Evolutionary conservation across 2,888 invertebrate genomes (phyloP).

Genomic region (Ophioninae sp.): DNA sequence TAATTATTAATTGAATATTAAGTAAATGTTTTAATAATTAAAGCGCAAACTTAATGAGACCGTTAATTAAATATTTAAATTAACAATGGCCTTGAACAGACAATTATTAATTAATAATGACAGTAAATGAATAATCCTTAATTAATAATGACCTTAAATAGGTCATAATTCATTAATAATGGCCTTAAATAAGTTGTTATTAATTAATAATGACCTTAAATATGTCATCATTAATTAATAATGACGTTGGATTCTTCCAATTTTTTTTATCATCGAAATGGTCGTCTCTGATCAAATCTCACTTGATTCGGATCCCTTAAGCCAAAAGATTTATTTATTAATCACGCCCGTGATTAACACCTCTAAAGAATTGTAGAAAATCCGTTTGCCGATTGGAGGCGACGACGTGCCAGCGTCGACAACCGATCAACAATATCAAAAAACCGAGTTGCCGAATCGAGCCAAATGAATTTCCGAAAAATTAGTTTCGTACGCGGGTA

Average conservation of each 20-base stretch:
- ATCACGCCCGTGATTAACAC: slow-evolving; percentile 32
- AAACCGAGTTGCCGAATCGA: slow-evolving; percentile 5
- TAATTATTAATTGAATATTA: no score
- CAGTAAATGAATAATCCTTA: no score
- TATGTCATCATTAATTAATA: no score
- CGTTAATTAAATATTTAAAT: no score
- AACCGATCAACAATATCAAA: not conserved
- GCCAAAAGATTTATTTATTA: slow-evolving; percentile 11
- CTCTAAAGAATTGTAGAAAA: slow-evolving; percentile 17
- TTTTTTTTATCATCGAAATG: not conserved
- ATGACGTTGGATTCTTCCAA: not conserved
- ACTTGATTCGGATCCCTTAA: not conserved
- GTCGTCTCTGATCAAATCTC: not conserved
- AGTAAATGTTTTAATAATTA: no score
- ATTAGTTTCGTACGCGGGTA: slow-evolving; percentile 10
- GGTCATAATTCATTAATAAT: no score
- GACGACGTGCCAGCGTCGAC: slow-evolving; percentile 8
- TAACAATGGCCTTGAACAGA: no score
- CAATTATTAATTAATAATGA: no score
- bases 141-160: no score
- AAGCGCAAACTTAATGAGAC: no score
- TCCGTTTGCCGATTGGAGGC: slow-evolving; percentile 3
- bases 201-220: no score
- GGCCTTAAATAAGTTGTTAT: no score
- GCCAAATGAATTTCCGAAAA: slow-evolving; percentile 33